Base-by-base conservation (phyloP, 2,797 vertebrate species). In the Serranus cabrilla region DNA sequence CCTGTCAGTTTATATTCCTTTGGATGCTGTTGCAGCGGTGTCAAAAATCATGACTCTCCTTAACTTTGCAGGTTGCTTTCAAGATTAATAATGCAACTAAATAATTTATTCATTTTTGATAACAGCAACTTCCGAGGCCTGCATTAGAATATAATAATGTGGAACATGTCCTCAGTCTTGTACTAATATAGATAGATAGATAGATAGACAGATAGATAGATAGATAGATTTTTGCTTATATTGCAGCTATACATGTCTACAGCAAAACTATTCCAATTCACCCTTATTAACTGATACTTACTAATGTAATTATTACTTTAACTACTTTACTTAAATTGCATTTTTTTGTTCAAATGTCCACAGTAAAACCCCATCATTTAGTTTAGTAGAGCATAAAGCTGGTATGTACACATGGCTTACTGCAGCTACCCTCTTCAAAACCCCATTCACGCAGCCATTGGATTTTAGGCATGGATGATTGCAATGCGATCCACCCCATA, bases 371-470 rank as follows among this genome's bases (percentile, higher is more conserved):
- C 18, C 25, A 69, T 72, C 3, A 0, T 71, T 74, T 25, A 69
- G 59, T 45, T 69, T 37, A 58, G 58, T 3, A 13, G 67, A 81
- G 63, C 68, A 65, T 80, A 34, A 71, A 63, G 50, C 80, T 74
- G 43, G 34, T 56, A 49, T 61, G 59, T 79, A 65, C 58, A 76
- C 25, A 59, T 49, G 42, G 76, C 55, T 81, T 52, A 81, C 69
- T 51, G 61, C 49, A 78, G 79, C 74, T 75, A 51, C 79, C 74
- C 76, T 63, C 71, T 73, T 77, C 56, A 81, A 76, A 89, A 83
- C 62, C 60, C 67, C 37, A 65, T 76, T 83, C 47, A 59, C 82
- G 77, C 60, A 76, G 49, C 77, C 54, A 42, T 23, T 79, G 64
- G 50, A 76, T 77, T 86, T 81, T 69, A 64, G 63, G 55, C 70